Evolutionary conservation across 1,140 invertebrate species (phyloP), one percentile per base, ranked within the genome.

Genomic region (Drosophila malerkotliana): DNA sequence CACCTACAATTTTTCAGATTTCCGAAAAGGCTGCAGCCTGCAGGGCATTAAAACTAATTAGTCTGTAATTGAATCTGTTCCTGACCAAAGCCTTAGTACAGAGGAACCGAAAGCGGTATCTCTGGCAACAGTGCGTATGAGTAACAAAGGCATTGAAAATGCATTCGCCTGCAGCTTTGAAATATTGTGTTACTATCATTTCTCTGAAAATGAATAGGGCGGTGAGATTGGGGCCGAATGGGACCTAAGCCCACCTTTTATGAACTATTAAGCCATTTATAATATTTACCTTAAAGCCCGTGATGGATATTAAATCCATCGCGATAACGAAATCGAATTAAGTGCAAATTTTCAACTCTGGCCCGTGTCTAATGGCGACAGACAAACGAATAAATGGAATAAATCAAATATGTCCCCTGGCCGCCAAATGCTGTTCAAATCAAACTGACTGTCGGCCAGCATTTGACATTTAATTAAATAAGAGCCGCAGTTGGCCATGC

Each of bases 401-500:
- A 58, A 83, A 77, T 76, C 77, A 67, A 60, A 72, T 69, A 57
- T 71, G 41, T 71, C 44, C 52, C 67, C 18, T 48, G 51, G 51
- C 67, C 67, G 67, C 67, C 67, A 85, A 80, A 77, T 63, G 58
- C 57, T 76, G 73, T 75, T 87, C 82, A 78, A 88, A 88, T 72
- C 57, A 77, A 75, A 61, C 54, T 59, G 57, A 69, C 59, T 76
- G 55, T 77, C 53, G 57, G 54, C 54, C 73, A 77, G 47, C 60
- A 67, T 69, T 83, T 87, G 83, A 87, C 83, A 87, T 88, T 88
- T 87, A 88, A 87, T 87, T 87, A 87, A 87, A 87, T 87, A 81
- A 85, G 74, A 72, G 71, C 28, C 49, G 47, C 45, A 61, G 67
- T 71, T 71, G 67, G 51, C 44, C 44, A 18, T 9, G 41, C 15